Conservation (phyloP, 1,140 invertebrate genomes). For the Lasaia peninsularis region DNA sequence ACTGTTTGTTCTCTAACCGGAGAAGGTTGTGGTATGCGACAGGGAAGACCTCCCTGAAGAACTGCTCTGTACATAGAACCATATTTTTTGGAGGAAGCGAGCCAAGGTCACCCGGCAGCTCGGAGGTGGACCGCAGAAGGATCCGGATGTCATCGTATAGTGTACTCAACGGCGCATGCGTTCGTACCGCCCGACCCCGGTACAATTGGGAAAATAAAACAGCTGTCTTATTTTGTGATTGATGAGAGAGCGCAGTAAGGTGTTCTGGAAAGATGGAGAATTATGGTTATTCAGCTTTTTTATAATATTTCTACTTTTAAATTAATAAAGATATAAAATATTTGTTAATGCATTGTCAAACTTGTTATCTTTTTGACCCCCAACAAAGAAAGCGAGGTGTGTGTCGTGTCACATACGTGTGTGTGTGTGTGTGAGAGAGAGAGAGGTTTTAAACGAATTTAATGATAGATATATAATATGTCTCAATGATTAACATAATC, state of each 20-base stretch:
- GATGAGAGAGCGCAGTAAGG: conserved; percentile 82
- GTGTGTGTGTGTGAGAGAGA: too few species aligned
- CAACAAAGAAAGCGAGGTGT: too few species aligned
- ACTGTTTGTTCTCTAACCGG: conserved; percentile 70
- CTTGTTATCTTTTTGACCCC: too few species aligned
- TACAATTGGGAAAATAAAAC: conserved; percentile 87
- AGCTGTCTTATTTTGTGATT: conserved; percentile 89
- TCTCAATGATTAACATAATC: too few species aligned
- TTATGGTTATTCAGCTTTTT: background rate
- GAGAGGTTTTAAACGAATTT: too few species aligned
- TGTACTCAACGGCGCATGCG: conserved; percentile 79
- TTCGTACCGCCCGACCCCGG: conserved; percentile 81
- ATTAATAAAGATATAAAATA: too few species aligned
- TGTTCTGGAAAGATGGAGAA: conserved; percentile 81
- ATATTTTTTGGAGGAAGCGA: conserved; percentile 46
- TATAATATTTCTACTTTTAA: too few species aligned
- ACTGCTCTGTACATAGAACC: conserved; percentile 81
- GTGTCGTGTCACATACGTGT: too few species aligned
- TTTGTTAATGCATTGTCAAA: too few species aligned
- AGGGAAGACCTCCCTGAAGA: conserved; percentile 91
- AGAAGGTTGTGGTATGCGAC: conserved; percentile 87
- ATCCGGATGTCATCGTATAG: conserved; percentile 85
- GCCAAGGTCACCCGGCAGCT: conserved; percentile 27
- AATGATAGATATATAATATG: too few species aligned
- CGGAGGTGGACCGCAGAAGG: conserved; percentile 62